Evolutionary conservation across 2,113 vertebrate species (phyloP).

Genomic region (Thomomys bottae): DNA sequence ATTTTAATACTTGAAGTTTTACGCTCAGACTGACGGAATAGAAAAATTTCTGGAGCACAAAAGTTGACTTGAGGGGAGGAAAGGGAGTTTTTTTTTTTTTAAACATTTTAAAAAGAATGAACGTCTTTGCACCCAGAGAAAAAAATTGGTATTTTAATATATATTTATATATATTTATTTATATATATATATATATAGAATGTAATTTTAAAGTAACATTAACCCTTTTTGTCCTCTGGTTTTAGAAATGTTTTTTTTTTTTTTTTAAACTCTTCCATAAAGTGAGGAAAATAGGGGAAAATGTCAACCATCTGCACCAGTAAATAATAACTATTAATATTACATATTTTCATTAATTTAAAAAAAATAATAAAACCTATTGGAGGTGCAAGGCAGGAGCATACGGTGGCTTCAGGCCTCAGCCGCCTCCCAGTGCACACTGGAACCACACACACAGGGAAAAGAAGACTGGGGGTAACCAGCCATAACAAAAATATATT

Average conservation of each 20-base stretch:
- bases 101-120: conserved; percentile 88
- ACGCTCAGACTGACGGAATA: conserved; percentile 88
- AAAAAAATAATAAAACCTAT: conserved; percentile 89
- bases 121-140: conserved; percentile 88
- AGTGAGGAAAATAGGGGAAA: conserved; percentile 88
- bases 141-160: conserved; percentile 89
- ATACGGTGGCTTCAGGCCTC: conserved; percentile 75
- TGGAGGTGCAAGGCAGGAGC: conserved; percentile 83
- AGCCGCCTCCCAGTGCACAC: conserved; percentile 83
- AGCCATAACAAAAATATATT: conserved; percentile 97
- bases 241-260: conserved; percentile 89
- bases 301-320: conserved; percentile 89
- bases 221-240: conserved; percentile 89
- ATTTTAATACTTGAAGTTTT: conserved; percentile 91
- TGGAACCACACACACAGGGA: conserved; percentile 83
- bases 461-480: conserved; percentile 82
- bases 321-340: conserved; percentile 92
- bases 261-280: conserved; percentile 84
- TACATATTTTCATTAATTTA: conserved; percentile 93
- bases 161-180: conserved; percentile 88
- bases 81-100: conserved; percentile 78
- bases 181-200: conserved; percentile 85
- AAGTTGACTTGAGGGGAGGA: conserved; percentile 86
- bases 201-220: conserved; percentile 91
- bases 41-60: conserved; percentile 90